phyloP scores from a whole-genome alignment of 1,140 invertebrate species.

The Chironomus striatipennis region DNA sequence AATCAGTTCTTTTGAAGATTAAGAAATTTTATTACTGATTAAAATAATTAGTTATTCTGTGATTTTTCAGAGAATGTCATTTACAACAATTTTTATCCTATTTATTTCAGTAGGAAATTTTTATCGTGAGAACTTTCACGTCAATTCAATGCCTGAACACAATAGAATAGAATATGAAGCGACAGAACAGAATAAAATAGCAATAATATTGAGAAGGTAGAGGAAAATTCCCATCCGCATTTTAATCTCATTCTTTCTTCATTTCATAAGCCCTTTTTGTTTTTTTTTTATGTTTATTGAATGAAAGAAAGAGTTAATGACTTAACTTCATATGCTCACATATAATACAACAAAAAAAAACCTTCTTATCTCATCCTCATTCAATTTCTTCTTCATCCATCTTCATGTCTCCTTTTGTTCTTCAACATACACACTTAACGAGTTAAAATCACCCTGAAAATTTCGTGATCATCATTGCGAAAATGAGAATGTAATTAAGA shows the following conservation, averaged over 20 bases:
- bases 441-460: slow-evolving; percentile 6
- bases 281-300: not conserved
- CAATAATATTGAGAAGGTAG: not conserved
- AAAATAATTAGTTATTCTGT: not conserved
- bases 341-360: not conserved
- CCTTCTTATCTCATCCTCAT: not conserved
- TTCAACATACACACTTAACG: not conserved
- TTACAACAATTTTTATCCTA: no score
- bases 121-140: slow-evolving; percentile 7
- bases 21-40: no score
- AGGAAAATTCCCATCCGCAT: not conserved
- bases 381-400: not conserved
- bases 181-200: not conserved
- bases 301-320: not conserved
- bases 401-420: not conserved
- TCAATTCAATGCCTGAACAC: not conserved
- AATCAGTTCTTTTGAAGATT: not conserved
- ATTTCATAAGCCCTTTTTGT: not conserved
- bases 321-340: not conserved
- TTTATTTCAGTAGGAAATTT: no score
- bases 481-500: slow-evolving; percentile 10
- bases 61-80: not conserved
- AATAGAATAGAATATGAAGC: slow-evolving; percentile 9
- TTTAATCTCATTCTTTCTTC: not conserved
- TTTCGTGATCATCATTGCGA: slow-evolving; percentile 12